These are phyloP conservation scores for Rutpela maculata DNA, from an alignment of 2,888 invertebrate genomes.

Conservation along the genomic window DNA sequence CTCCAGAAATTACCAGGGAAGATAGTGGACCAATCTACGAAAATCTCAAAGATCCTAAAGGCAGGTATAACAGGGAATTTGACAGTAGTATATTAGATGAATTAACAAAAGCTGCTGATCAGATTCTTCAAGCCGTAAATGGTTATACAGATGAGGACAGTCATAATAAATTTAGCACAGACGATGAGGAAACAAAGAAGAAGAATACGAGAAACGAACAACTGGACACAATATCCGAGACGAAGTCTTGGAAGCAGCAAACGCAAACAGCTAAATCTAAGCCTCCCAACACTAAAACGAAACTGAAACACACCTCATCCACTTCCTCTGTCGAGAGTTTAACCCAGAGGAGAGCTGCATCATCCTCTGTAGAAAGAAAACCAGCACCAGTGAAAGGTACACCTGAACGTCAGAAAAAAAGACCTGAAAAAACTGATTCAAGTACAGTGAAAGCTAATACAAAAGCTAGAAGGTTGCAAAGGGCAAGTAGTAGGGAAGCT, in stretches of 20 bases:
- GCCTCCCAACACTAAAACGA: constrained; percentile 58
- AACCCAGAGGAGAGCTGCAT: constrained; percentile 53
- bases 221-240: constrained; percentile 73
- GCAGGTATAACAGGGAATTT: constrained; percentile 61
- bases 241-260: constrained; percentile 69
- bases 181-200: constrained; percentile 65
- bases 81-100: constrained; percentile 75
- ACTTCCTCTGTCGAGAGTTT: constrained; percentile 72
- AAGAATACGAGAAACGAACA: constrained; percentile 54
- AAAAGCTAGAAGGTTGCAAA: constrained; percentile 73
- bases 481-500: constrained; percentile 75
- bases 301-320: constrained; percentile 69
- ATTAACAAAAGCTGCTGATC: constrained; percentile 78
- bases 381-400: constrained; percentile 40
- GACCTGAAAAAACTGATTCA: constrained; percentile 44
- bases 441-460: constrained; percentile 62
- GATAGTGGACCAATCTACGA: constrained; percentile 68
- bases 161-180: constrained; percentile 65
- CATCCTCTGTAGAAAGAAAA: constrained; percentile 47
- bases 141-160: constrained; percentile 75
- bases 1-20: constrained; percentile 44
- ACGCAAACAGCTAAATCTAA: constrained; percentile 51
- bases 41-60: constrained; percentile 64
- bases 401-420: constrained; percentile 57
- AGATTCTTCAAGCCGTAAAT: constrained; percentile 77